Percentiles rank a stretch among this genome's conserved stretches.
phyloP scores from a whole-genome alignment of 2,797 vertebrate species.

The Danio aesculapii region DNA sequence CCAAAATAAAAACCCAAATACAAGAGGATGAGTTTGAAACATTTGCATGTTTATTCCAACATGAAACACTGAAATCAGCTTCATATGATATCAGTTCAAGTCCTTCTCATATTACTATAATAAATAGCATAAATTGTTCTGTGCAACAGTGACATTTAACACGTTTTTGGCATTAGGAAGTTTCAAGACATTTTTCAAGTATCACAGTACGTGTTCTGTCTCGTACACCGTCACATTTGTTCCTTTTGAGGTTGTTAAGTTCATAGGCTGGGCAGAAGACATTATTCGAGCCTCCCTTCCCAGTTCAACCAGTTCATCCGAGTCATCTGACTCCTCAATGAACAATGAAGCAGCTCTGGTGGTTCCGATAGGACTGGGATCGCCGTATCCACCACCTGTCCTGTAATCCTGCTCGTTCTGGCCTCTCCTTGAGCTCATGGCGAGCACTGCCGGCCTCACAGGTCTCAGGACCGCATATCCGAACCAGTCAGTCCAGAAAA shows the following conservation, averaged over 20 bases:
- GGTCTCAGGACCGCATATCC: conserved; percentile 20
- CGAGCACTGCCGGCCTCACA: conserved; percentile 6
- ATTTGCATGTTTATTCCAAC: conserved; percentile 34
- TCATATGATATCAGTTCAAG: neutral
- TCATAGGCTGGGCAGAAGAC: neutral
- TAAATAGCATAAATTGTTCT: neutral
- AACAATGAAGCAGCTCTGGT: conserved; percentile 9
- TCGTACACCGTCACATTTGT: neutral
- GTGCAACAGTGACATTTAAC: conserved; percentile 12
- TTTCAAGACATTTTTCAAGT: conserved; percentile 1
- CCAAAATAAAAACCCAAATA: neutral
- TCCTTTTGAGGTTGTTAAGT: conserved; percentile 21
- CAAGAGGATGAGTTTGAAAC: conserved; percentile 3
- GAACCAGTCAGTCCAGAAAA: conserved; percentile 37
- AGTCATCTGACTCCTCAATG: conserved; percentile 23
- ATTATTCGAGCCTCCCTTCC: neutral
- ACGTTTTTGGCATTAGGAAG: conserved; percentile 14
- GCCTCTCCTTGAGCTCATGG: conserved; percentile 16
- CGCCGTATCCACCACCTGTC: conserved; percentile 23
- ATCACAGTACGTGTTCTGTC: neutral
- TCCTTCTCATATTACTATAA: neutral
- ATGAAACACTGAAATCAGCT: conserved; percentile 20
- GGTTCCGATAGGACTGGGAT: conserved; percentile 9
- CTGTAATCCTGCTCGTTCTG: neutral
- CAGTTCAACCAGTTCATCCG: conserved; percentile 7